Evolutionary conservation across 2,797 vertebrate species (phyloP).

Genomic region (Pseudomugil gertrudae): DNA sequence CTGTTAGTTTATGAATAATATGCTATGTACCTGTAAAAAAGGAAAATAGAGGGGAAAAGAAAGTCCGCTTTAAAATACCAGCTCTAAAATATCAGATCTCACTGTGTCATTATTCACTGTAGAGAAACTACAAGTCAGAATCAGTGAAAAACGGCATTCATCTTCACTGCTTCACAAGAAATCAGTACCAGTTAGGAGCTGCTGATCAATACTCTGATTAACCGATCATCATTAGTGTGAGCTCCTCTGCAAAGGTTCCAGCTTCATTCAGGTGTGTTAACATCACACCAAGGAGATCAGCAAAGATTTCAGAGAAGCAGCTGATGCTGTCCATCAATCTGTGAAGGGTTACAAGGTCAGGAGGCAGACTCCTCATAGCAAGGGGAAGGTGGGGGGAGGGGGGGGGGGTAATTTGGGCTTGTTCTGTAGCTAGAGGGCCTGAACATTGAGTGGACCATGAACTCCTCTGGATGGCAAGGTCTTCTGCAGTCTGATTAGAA

Average conservation of each 20-base stretch:
- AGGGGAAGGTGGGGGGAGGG: not conserved
- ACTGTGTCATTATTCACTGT: not conserved
- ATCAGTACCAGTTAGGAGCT: not conserved
- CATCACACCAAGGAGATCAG: too few species aligned
- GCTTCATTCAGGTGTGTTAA: too few species aligned
- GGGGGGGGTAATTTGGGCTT: not conserved
- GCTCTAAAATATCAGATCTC: not conserved
- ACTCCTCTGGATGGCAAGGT: not conserved
- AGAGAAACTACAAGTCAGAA: not conserved
- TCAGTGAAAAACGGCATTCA: not conserved
- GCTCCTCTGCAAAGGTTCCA: too few species aligned
- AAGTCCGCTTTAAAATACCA: not conserved
- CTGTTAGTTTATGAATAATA: conserved; percentile 77
- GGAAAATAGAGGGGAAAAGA: not conserved
- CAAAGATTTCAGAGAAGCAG: too few species aligned
- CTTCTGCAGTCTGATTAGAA: not conserved
- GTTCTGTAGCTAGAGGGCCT: not conserved
- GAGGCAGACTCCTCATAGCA: not conserved
- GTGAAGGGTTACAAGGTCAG: too few species aligned
- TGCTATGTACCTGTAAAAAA: conserved; percentile 45
- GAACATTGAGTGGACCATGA: not conserved
- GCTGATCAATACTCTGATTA: not conserved
- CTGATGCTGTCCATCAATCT: not conserved
- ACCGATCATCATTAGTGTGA: not conserved
- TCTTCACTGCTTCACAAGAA: not conserved